Evolutionary conservation across 2,888 invertebrate genomes (phyloP), one percentile per base, ranked within the genome.

Genomic region (Ornithoptera alexandrae): DNA sequence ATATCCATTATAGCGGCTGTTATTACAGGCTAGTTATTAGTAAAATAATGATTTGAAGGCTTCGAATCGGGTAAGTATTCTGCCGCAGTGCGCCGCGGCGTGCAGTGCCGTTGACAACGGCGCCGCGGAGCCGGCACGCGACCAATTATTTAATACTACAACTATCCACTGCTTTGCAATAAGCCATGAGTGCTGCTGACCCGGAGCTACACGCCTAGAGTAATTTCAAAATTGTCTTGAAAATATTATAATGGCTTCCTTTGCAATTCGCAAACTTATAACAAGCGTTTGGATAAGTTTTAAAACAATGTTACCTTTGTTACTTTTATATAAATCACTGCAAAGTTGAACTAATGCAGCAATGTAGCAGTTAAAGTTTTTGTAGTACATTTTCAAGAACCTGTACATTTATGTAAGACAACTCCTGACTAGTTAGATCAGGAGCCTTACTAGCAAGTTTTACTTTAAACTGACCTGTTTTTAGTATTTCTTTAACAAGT

Each of bases 61-160:
- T 71, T 73, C 73, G 73, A 72, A 72, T 74, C 74, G 74, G 73
- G 72, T 72, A 75, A 75, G 69, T 73, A 73, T 72, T 73, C 65
- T 88, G 84, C 86, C 89, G 90, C 91, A 89, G 82, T 90, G 90
- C 91, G 89, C 84, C 84, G 80, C 80, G 80, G 77, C 75, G 77
- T 81, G 86, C 85, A 81, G 81, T 83, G 83, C 80, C 84, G 87
- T 84, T 86, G 89, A 88, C 89, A 87, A 76, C 78, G 87, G 85
- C 88, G 87, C 85, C 87, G 80, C 78, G 77, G 74, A 75, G 87
- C 82, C 87, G 86, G 83, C 91, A 91, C 90, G 90, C 91, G 83
- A 90, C 83, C 86, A 80, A 85, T 87, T 85, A 87, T 87, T 87
- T 85, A 86, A 80, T 75, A 79, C 62, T 78, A 77, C 77, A 76